Evolutionary conservation across 2,797 vertebrate species (phyloP).

Genomic region (Pseudocheirus occidentalis): DNA sequence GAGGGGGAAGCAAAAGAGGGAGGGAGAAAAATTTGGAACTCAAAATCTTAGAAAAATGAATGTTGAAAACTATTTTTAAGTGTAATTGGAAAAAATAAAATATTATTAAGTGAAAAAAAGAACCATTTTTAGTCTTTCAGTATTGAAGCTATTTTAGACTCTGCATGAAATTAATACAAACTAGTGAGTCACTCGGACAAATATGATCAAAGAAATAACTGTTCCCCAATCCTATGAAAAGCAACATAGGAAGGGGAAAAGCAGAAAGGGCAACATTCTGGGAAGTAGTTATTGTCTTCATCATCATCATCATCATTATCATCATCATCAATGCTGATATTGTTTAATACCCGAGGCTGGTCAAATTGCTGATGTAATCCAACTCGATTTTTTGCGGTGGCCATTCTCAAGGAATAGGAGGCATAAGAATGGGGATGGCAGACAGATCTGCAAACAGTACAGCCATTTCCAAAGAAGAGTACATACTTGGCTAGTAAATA

Average conservation of each 20-base stretch:
- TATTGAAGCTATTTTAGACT: neutral
- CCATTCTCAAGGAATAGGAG: neutral
- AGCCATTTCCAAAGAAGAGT: neutral
- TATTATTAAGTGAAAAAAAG: no score
- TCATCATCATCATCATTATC: neutral
- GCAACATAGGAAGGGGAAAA: neutral
- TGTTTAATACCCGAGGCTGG: neutral
- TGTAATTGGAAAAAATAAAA: no score
- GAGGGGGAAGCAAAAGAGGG: no score
- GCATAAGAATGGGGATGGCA: neutral
- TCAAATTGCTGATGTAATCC: slow-evolving; percentile 7
- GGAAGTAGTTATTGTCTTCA: neutral
- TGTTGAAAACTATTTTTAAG: no score
- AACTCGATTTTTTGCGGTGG: neutral
- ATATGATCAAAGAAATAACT: slow-evolving; percentile 43
- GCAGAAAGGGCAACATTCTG: neutral
- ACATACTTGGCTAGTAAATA: neutral
- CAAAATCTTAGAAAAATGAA: no score
- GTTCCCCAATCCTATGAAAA: neutral
- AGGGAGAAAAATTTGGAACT: no score
- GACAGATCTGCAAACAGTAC: neutral
- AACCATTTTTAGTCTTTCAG: neutral
- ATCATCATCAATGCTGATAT: neutral
- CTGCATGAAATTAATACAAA: slow-evolving; percentile 10
- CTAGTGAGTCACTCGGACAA: neutral